Evolutionary conservation across 2,888 invertebrate genomes (phyloP).

Genomic region (Miltochrista miniata): DNA sequence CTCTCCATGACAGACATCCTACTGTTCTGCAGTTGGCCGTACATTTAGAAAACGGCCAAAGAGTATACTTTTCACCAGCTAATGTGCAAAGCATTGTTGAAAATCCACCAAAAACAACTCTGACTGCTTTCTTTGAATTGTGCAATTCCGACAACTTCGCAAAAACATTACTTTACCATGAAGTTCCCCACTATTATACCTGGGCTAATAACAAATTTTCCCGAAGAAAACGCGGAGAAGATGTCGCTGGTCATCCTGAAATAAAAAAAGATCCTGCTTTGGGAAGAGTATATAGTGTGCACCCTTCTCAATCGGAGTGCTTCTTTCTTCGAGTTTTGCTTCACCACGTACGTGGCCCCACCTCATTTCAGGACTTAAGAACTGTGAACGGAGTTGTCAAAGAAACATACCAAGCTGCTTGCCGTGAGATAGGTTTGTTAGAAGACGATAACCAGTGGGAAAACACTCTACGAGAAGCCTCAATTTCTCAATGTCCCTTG

Average conservation of each 20-base stretch:
- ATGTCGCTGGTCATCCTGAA: conserved; percentile 22
- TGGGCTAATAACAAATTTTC: conserved; percentile 13
- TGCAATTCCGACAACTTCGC: conserved; percentile 39
- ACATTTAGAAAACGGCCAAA: conserved; percentile 3
- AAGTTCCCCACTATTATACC: conserved; percentile 32
- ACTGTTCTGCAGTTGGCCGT: conserved; percentile 20
- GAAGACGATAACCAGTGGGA: conserved; percentile 17
- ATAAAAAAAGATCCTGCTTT: not conserved
- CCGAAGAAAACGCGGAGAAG: conserved; percentile 20
- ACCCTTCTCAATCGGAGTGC: conserved; percentile 17
- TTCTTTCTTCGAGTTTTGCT: conserved; percentile 11
- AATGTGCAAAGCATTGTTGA: conserved; percentile 19
- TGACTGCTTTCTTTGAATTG: conserved; percentile 39
- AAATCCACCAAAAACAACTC: conserved; percentile 29
- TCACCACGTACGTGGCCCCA: conserved; percentile 25
- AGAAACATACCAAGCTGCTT: no score
- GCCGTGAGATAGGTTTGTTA: conserved; percentile 19
- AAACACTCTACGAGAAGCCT: conserved; percentile 12
- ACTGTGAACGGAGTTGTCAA: no score
- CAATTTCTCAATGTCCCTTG: conserved; percentile 5
- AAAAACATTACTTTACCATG: conserved; percentile 23
- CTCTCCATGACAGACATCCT: conserved; percentile 14
- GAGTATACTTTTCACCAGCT: conserved; percentile 17
- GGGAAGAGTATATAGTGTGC: conserved; percentile 3
- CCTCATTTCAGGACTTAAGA: conserved; percentile 23